Evolutionary conservation across 2,797 vertebrate species (phyloP).

Genomic region (Pitangus sulphuratus): DNA sequence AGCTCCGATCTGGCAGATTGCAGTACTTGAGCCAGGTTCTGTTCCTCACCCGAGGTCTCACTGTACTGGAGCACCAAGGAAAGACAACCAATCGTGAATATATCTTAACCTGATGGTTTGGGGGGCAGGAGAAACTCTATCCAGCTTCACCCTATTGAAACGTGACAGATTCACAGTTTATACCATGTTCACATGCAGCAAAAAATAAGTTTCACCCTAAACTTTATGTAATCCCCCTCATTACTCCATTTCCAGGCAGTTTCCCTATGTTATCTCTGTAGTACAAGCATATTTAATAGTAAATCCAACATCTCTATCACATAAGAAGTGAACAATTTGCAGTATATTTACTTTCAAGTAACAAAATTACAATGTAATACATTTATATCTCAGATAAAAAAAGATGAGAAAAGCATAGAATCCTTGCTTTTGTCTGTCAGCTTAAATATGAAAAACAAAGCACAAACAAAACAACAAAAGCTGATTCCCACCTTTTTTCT

Average conservation of each 20-base stretch:
- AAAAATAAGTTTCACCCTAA: background rate
- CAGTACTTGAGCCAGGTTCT: background rate
- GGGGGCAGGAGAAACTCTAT: background rate
- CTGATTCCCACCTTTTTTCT: background rate
- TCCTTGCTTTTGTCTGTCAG: background rate
- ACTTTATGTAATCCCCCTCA: background rate
- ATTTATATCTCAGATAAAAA: background rate
- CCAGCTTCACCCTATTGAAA: background rate
- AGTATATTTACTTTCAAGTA: background rate
- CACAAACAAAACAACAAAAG: rapidly evolving
- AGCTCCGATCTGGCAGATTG: background rate
- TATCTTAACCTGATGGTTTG: background rate
- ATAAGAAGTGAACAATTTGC: background rate
- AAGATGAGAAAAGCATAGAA: background rate
- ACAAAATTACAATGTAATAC: background rate
- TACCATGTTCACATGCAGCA: background rate
- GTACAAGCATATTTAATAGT: background rate
- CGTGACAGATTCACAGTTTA: background rate
- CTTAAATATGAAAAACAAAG: background rate
- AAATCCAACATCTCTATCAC: background rate
- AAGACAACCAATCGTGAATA: rapidly evolving
- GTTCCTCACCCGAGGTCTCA: background rate
- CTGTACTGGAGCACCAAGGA: background rate
- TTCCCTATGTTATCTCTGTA: background rate
- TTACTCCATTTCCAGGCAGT: background rate